phyloP scores from a whole-genome alignment of 2,888 invertebrate species.

The Chalcosyrphus nemorum region DNA sequence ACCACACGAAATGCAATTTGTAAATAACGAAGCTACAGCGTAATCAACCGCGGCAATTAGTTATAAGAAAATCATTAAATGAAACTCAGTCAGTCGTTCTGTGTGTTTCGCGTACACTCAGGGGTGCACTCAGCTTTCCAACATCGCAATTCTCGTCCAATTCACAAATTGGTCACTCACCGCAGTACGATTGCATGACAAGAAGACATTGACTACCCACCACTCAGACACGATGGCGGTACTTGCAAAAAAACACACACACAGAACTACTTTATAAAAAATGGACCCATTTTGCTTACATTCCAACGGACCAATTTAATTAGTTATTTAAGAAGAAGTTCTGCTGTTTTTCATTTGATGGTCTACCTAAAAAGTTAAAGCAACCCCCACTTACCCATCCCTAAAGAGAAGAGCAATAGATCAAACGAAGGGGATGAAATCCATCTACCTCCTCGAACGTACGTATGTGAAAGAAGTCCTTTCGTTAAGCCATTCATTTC shows the following conservation, averaged over 20 bases:
- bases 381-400: background rate
- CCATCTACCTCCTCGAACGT: background rate
- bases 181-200: slow-evolving; percentile 60
- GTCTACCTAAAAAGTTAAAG: background rate
- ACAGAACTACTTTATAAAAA: background rate
- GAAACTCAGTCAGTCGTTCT: slow-evolving; percentile 42
- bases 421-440: background rate
- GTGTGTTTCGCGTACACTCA: slow-evolving; percentile 12
- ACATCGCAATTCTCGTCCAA: slow-evolving; percentile 35
- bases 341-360: background rate
- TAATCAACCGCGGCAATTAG: slow-evolving; percentile 66
- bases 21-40: slow-evolving; percentile 69
- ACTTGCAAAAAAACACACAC: slow-evolving; percentile 11
- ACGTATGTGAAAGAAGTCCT: background rate
- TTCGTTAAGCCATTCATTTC: slow-evolving; percentile 20
- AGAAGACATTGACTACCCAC: slow-evolving; percentile 55
- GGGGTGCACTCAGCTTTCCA: slow-evolving; percentile 40
- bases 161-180: slow-evolving; percentile 60
- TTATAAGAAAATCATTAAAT: slow-evolving; percentile 70
- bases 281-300: slow-evolving; percentile 12
- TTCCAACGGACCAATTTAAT: slow-evolving; percentile 56
- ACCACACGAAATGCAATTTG: slow-evolving; percentile 72
- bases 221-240: slow-evolving; percentile 40
- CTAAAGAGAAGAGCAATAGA: too few relatives aligned
- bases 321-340: slow-evolving; percentile 29